Evolutionary conservation across 2,888 invertebrate species (phyloP).

Genomic region (Xestia xanthographa): DNA sequence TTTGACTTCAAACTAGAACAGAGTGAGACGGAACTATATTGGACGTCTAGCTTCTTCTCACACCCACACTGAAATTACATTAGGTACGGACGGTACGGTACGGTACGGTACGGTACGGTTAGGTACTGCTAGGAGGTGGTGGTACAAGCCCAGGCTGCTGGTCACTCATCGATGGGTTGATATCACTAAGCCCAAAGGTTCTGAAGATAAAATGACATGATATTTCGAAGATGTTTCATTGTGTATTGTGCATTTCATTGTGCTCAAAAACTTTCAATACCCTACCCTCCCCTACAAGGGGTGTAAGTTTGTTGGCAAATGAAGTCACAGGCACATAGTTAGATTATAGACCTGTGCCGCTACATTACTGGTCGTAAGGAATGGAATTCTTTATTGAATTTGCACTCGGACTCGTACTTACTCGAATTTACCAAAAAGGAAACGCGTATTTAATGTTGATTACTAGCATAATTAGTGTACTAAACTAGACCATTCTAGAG

Average conservation of each 20-base stretch:
- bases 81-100: too few species aligned
- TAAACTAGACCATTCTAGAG: slow-evolving; percentile 29
- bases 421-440: slow-evolving; percentile 18
- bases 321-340: slow-evolving; percentile 1
- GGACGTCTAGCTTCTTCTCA: background rate
- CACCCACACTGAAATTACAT: background rate
- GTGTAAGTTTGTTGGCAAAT: slow-evolving; percentile 19
- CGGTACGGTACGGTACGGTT: too few species aligned
- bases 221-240: background rate
- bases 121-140: too few species aligned
- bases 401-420: slow-evolving; percentile 18
- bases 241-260: too few species aligned
- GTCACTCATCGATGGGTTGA: background rate
- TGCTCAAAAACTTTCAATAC: background rate
- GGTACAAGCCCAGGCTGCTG: background rate
- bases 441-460: slow-evolving; percentile 35
- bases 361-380: background rate
- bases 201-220: background rate
- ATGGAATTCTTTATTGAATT: slow-evolving; percentile 38
- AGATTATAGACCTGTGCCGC: background rate
- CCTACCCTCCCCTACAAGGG: too few species aligned
- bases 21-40: background rate
- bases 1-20: background rate
- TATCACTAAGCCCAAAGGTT: background rate
- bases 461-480: slow-evolving; percentile 33